Evolutionary conservation across 2,797 vertebrate species (phyloP).

Genomic region (Hyperoplus immaculatus): DNA sequence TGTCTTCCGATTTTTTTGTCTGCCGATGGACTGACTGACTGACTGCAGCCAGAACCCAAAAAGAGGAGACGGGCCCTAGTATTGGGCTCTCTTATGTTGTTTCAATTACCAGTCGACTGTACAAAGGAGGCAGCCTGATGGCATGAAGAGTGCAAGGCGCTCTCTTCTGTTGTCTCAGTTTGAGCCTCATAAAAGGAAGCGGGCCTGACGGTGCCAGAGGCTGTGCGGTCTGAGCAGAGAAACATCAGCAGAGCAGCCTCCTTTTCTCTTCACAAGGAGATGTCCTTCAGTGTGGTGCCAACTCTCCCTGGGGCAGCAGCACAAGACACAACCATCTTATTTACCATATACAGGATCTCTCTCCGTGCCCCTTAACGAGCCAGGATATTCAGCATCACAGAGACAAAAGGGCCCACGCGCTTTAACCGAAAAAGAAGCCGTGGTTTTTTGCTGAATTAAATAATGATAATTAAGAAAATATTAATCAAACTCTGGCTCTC

Average conservation of each 20-base stretch:
- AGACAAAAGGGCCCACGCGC: constrained; percentile 69
- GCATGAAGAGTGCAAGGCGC: constrained; percentile 70
- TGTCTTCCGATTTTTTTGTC: constrained; percentile 49
- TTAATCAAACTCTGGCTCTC: constrained; percentile 81
- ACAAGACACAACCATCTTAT: constrained; percentile 76
- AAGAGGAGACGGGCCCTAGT: constrained; percentile 76
- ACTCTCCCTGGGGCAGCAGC: constrained; percentile 71
- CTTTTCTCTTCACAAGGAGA: constrained; percentile 77
- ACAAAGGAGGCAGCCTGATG: constrained; percentile 82
- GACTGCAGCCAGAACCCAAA: constrained; percentile 69
- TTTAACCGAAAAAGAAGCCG: constrained; percentile 55
- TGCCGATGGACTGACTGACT: constrained; percentile 74
- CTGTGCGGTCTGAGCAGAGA: constrained; percentile 70
- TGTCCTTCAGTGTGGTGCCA: constrained; percentile 83
- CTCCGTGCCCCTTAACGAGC: constrained; percentile 80
- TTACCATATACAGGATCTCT: constrained; percentile 82
- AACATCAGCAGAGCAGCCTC: constrained; percentile 63
- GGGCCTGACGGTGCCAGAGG: constrained; percentile 85
- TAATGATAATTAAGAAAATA: constrained; percentile 88
- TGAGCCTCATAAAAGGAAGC: constrained; percentile 87
- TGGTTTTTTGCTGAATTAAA: constrained; percentile 80
- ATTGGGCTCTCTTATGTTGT: constrained; percentile 74
- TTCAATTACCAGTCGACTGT: constrained; percentile 77
- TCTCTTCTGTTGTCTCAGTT: constrained; percentile 79
- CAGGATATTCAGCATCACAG: constrained; percentile 62